Conservation (phyloP, 1,140 invertebrate species). For the Metopolophium dirhodum region DNA sequence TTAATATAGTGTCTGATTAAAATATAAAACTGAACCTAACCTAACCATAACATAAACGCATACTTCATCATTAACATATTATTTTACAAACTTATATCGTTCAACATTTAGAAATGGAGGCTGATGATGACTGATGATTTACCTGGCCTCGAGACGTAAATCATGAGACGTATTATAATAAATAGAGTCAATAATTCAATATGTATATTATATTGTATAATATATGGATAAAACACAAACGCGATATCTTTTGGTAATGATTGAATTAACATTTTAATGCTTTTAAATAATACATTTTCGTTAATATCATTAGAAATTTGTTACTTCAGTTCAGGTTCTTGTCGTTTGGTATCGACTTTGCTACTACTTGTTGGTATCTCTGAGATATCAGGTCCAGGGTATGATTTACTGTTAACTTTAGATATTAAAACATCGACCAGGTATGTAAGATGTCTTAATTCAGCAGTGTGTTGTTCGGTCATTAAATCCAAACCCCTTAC, state of each 20-base stretch:
- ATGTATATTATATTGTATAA: too few species aligned
- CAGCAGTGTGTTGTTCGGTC: slow-evolving; percentile 76
- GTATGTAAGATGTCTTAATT: slow-evolving; percentile 75
- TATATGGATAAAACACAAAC: neutral
- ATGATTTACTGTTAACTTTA: slow-evolving; percentile 59
- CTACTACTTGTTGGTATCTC: neutral
- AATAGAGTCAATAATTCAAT: too few species aligned
- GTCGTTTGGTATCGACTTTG: neutral
- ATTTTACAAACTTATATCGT: neutral
- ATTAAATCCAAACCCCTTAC: slow-evolving; percentile 76
- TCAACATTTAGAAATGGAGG: neutral
- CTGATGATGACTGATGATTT: too few species aligned
- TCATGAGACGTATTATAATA: neutral
- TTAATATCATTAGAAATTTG: neutral
- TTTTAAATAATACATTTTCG: slow-evolving; percentile 52
- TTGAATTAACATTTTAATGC: slow-evolving; percentile 50
- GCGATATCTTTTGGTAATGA: neutral
- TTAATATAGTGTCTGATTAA: neutral
- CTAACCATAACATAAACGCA: too few species aligned
- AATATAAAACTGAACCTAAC: neutral
- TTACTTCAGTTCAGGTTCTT: neutral
- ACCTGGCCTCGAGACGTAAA: neutral
- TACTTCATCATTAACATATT: too few species aligned
- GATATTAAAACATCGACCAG: slow-evolving; percentile 66
- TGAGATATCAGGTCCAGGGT: neutral